A percentile compares a stretch with the other conserved stretches of the same genome.
Conservation (phyloP, 2,888 invertebrate genomes). For the Drosophila helvetica region DNA sequence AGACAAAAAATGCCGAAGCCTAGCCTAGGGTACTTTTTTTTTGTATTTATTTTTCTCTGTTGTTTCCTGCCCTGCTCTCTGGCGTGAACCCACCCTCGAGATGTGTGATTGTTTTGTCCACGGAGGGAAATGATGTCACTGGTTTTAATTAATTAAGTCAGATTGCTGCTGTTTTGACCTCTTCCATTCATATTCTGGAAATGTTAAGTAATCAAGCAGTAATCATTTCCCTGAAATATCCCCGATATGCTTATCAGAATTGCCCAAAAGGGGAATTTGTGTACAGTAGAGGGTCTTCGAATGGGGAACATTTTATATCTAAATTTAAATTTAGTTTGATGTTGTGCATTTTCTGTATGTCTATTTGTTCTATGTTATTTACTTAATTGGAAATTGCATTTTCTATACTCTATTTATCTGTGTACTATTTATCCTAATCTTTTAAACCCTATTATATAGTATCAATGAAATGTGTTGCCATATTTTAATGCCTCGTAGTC, state of each 20-base stretch:
- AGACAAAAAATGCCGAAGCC: constrained; percentile 9
- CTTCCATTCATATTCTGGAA: constrained; percentile 14
- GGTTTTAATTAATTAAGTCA: not conserved
- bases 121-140: constrained; percentile 39
- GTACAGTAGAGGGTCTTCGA: constrained; percentile 10
- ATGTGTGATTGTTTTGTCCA: constrained; percentile 12
- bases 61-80: constrained; percentile 33
- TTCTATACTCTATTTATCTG: not conserved
- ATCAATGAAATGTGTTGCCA: constrained; percentile 16
- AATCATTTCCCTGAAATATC: constrained; percentile 5
- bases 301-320: not conserved
- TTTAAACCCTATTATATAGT: constrained; percentile 12
- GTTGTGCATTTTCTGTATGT: not conserved
- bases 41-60: not conserved
- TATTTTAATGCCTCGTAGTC: constrained; percentile 16
- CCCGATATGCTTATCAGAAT: constrained; percentile 15
- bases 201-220: constrained; percentile 28
- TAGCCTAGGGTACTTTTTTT: constrained; percentile 37
- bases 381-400: not conserved
- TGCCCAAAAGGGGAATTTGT: not conserved
- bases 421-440: not conserved
- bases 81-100: constrained; percentile 38
- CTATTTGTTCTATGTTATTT: not conserved
- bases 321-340: not conserved
- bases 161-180: constrained; percentile 20